Evolutionary conservation across 1,140 invertebrate species (phyloP), one percentile per base, ranked within the genome.

Genomic region (Solenopsis fugax): DNA sequence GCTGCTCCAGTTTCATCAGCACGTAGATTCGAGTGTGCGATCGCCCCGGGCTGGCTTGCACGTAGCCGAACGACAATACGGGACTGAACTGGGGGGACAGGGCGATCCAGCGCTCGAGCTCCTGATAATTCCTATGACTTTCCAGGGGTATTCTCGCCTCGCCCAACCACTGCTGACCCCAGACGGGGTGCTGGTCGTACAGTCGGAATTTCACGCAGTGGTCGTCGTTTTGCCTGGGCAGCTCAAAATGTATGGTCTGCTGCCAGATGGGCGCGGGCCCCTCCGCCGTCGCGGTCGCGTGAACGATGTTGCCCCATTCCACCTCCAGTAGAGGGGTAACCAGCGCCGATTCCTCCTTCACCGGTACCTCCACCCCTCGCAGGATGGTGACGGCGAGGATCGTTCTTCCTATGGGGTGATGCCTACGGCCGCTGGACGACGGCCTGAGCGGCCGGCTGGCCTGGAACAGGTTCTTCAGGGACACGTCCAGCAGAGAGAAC

Each of bases 101-200:
- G 3, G 90, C 91, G 24, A 95, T 90, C 95, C 95, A 95, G n/a
- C 94, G 88, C 82, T 95, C 95, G 3, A 95, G 89, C 64, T 95
- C 94, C 56, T 95, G 94, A 81, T 94, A 93, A 87, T 93, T 93
- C 9, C 92, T 85, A 18, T 94, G 87, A 85, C 90, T 91, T 71
- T 95, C 95, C 6, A 95, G 54, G 6, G 95, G 94, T 37, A 95
- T 92, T 10, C 88, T 89, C 0, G 94, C 88, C 75, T 95, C 94
- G 0, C 95, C 95, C 3, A 95, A 86, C 95, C 95, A 95, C 34
- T 95, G 95, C 6, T 93, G 86, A 54, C 95, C 95, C 94, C 95
- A 95, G 4, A 94, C 90, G 9, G 95, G 95, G 88, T 95, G 95
- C 10, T 94, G 93, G 86, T 95, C 95, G 29, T 93, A 95, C 0